Evolutionary conservation across 2,888 invertebrate genomes (phyloP), one percentile per base, ranked within the genome.

Genomic region (Iphiclides podalirius): DNA sequence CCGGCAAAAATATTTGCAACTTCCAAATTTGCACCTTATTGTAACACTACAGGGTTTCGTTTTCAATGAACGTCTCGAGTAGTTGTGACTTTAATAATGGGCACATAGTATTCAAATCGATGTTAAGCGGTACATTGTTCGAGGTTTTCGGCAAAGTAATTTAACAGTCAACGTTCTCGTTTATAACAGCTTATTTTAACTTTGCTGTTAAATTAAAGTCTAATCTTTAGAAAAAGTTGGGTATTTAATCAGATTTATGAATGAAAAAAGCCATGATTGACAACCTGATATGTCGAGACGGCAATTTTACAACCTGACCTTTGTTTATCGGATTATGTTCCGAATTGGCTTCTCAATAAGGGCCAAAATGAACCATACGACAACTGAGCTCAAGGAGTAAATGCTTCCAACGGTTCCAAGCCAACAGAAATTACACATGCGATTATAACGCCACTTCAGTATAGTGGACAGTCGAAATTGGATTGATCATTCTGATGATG

Each of bases 391-490:
- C 12, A 36, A 8, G 28, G 17, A 47, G 28, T 23, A 39, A 33
- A n/a, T n/a, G n/a, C 20, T 41, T 47, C 36, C 28, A 17, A 12
- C 35, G 35, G 11, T 34, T 26, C 9, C 11, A 11, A 23, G 35
- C 14, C 37, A 31, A 3, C 20, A 11, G 1, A 31, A 33, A 23
- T 9, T 2, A 1, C n/a, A 8, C 17, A 20, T 4, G 13, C 42
- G 6, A 6, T 37, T 42, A 16, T 2, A 17, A 40, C 9, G 20
- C 17, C 36, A 11, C 9, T 8, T 0, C 0, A 0, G 0, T n/a
- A 31, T 11, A 6, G 11, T 2, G 37, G 43, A 51, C 23, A 31
- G 42, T 13, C 47, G 39, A 47, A 46, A 47, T 38, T 20, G 12
- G 23, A 14, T 38, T 45, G 33, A 8, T 12, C 9, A 12, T 1